phyloP scores from a whole-genome alignment of 2,888 invertebrate species.

The Diaprepes abbreviatus region DNA sequence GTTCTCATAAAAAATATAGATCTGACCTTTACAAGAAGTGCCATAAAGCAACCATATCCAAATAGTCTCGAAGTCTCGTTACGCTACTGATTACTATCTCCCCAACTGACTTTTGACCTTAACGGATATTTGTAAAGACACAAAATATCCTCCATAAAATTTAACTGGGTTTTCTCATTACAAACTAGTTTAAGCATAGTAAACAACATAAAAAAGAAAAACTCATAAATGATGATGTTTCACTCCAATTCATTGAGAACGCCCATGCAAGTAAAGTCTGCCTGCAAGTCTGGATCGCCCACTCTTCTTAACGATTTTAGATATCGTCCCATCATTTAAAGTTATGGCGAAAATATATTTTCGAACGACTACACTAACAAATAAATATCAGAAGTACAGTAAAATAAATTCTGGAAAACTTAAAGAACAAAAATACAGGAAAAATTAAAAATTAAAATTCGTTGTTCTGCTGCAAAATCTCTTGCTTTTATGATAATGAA shows the following conservation, averaged over 20 bases:
- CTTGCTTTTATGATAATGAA: too few relatives aligned
- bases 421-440: not conserved
- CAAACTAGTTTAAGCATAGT: constrained; percentile 2
- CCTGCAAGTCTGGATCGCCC: constrained; percentile 1
- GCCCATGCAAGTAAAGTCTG: constrained; percentile 8
- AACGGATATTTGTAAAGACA: too few relatives aligned
- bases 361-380: not conserved
- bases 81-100: too few relatives aligned
- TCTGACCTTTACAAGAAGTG: too few relatives aligned
- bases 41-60: too few relatives aligned
- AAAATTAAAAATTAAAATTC: not conserved
- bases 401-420: not conserved
- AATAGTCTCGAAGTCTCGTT: too few relatives aligned
- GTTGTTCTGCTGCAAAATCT: too few relatives aligned
- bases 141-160: too few relatives aligned
- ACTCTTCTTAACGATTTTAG: not conserved
- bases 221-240: constrained; percentile 1
- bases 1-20: too few relatives aligned
- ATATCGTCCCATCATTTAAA: constrained; percentile 12
- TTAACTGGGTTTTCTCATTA: constrained; percentile 1
- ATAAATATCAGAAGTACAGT: constrained; percentile 3
- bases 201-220: constrained; percentile 6
- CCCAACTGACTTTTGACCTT: too few relatives aligned
- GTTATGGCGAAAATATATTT: constrained; percentile 2
- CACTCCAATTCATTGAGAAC: not conserved